Evolutionary conservation across 2,888 invertebrate genomes (phyloP).

Genomic region (Tenthredo mesomela): DNA sequence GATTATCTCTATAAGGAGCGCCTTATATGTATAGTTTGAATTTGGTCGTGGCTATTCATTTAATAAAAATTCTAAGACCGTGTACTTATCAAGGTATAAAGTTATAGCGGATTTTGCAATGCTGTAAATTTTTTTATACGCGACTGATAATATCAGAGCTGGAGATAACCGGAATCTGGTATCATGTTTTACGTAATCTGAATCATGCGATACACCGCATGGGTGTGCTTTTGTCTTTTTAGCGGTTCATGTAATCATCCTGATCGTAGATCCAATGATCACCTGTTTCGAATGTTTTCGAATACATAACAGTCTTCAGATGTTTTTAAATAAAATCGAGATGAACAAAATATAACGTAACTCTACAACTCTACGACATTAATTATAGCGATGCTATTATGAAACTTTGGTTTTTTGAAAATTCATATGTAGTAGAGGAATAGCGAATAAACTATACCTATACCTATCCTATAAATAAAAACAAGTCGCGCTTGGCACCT

Average conservation of each 20-base stretch:
- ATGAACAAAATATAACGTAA: neutral
- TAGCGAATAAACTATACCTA: conserved; percentile 1
- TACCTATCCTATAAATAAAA: conserved; percentile 11
- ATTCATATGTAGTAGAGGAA: neutral
- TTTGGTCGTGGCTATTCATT: neutral
- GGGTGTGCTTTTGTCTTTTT: neutral
- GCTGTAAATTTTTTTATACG: neutral
- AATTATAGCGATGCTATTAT: neutral
- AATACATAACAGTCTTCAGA: neutral
- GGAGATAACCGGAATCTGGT: neutral
- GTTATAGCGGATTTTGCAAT: neutral
- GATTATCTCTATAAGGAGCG: neutral
- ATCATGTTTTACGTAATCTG: neutral
- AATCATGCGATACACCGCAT: neutral
- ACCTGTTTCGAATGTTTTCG: neutral
- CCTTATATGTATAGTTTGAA: neutral
- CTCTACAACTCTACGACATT: neutral
- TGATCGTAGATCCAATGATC: neutral
- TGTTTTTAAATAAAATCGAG: neutral
- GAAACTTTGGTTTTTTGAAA: neutral
- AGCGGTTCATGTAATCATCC: neutral
- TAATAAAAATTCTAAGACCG: neutral
- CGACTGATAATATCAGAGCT: neutral
- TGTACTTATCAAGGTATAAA: neutral
- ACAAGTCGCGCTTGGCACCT: neutral